Conservation (phyloP, 2,888 invertebrate genomes). For the Mimas tiliae region DNA sequence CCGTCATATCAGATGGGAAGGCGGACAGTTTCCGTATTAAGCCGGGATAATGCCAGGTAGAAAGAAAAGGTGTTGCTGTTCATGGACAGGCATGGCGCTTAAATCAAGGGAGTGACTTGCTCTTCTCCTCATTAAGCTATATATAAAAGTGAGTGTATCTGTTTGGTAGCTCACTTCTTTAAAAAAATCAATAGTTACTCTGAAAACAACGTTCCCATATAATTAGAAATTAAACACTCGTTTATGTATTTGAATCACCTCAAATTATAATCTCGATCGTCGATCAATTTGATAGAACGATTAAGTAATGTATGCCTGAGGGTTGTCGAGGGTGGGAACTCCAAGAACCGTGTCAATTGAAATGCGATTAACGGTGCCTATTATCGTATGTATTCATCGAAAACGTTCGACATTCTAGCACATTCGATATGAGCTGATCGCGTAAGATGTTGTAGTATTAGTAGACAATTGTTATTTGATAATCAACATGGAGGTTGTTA, state of each 20-base stretch:
- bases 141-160: no score
- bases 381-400: conserved; percentile 36
- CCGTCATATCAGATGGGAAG: no score
- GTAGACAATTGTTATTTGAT: not conserved
- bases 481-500: no score
- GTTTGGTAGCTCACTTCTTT: no score
- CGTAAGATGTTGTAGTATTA: not conserved
- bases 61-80: no score
- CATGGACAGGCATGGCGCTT: no score
- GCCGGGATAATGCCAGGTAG: no score
- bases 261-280: conserved; percentile 27
- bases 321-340: conserved; percentile 45
- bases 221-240: not conserved
- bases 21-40: no score
- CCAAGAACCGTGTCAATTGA: conserved; percentile 58
- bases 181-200: no score
- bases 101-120: no score
- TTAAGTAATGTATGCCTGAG: conserved; percentile 42
- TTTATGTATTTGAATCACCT: not conserved
- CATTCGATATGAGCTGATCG: not conserved
- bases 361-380: conserved; percentile 36
- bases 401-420: not conserved
- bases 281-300: conserved; percentile 55
- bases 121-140: no score
- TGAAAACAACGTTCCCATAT: no score